phyloP scores from a whole-genome alignment of 2,113 vertebrate species.

The Pao palembangensis region DNA sequence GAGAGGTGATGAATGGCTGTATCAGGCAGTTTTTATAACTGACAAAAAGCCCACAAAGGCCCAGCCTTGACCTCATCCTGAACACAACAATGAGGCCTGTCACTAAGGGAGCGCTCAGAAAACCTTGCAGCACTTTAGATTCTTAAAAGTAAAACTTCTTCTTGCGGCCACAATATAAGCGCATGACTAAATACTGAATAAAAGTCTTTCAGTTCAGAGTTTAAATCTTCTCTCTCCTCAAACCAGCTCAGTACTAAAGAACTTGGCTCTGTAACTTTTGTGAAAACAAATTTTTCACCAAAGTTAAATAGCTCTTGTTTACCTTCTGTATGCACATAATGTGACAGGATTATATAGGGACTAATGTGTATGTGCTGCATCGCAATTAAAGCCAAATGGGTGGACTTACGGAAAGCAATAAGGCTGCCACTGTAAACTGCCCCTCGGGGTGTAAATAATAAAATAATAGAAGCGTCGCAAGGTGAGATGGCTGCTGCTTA shows the following conservation, averaged over 20 bases:
- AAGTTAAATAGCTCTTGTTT: no score
- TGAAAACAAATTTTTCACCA: no score
- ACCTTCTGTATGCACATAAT: no score
- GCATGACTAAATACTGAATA: neutral
- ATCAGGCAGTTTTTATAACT: conserved; percentile 34
- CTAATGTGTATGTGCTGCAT: neutral
- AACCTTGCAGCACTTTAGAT: conserved; percentile 47
- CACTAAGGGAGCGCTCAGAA: conserved; percentile 45
- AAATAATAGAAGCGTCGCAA: conserved; percentile 33
- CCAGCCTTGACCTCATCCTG: conserved; percentile 60
- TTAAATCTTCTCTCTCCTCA: conserved; percentile 19
- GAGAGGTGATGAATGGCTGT: conserved; percentile 37
- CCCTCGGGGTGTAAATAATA: conserved; percentile 11
- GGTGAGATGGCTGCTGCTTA: conserved; percentile 39
- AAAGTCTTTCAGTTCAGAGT: no score
- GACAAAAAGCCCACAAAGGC: conserved; percentile 34
- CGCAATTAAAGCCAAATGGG: conserved; percentile 43
- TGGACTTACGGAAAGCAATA: conserved; percentile 51
- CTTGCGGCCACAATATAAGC: conserved; percentile 25
- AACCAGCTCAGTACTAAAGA: conserved; percentile 27
- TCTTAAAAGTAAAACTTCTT: conserved; percentile 51
- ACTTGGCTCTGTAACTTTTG: no score
- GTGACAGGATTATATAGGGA: no score
- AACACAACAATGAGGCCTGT: conserved; percentile 45
- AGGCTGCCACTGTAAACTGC: conserved; percentile 4